A percentile compares a stretch with the other conserved stretches of the same genome.
phyloP scores from a whole-genome alignment of 2,113 vertebrate species.

The Eurypyga helias region DNA sequence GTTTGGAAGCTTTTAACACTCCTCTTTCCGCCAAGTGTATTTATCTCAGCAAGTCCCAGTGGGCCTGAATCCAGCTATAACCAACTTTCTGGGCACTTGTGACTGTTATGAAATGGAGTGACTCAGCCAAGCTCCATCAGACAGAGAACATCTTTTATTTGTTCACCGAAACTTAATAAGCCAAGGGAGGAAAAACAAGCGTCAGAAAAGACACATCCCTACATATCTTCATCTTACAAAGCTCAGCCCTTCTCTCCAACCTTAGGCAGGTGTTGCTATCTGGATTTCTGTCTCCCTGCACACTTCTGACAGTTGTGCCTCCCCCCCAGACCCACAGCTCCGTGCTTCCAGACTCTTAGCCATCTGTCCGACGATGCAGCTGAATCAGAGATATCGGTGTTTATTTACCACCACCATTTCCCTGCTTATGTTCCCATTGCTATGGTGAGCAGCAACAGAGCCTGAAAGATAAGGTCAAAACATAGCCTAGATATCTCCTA shows the following conservation, averaged over 20 bases:
- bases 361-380: background rate
- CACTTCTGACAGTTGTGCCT: background rate
- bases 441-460: constrained; percentile 6
- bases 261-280: background rate
- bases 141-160: background rate
- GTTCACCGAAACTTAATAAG: background rate
- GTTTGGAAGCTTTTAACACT: background rate
- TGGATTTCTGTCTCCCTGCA: background rate
- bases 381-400: background rate
- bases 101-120: background rate
- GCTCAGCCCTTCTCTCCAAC: background rate
- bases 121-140: background rate
- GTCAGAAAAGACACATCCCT: background rate
- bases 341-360: background rate
- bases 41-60: background rate
- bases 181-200: background rate
- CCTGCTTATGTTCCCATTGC: background rate
- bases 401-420: background rate
- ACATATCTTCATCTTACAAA: background rate
- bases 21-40: background rate
- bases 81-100: background rate
- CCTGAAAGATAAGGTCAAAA: constrained; percentile 31
- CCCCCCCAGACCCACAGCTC: background rate
- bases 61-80: background rate
- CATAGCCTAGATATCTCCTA: constrained; percentile 1